A percentile compares a stretch with the other conserved stretches of the same genome.
These are phyloP conservation scores for Thalassarche chlororhynchos DNA, from an alignment of 2,113 vertebrate genomes.

Conservation along the genomic window DNA sequence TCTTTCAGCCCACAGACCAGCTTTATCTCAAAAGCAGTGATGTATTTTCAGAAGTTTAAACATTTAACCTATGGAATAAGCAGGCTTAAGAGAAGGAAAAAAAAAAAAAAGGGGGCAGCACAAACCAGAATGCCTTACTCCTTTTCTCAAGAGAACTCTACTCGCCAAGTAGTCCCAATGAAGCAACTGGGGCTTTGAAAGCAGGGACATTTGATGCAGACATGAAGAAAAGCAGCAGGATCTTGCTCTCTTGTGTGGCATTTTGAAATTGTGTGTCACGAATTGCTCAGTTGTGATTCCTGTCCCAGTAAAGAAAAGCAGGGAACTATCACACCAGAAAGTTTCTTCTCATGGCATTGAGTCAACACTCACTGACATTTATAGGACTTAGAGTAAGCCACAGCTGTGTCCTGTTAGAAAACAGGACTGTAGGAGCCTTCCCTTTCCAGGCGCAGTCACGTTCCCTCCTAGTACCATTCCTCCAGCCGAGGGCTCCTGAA, in stretches of 20 bases:
- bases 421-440: neutral
- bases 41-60: neutral
- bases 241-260: accelerated
- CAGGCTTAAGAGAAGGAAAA: neutral
- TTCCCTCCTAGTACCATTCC: neutral
- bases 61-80: neutral
- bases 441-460: neutral
- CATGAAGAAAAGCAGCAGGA: neutral
- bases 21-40: neutral
- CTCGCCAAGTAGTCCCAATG: neutral
- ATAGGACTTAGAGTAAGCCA: neutral
- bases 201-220: neutral
- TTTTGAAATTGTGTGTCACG: neutral
- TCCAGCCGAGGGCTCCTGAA: neutral
- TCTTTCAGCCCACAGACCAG: neutral
- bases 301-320: neutral
- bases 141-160: neutral
- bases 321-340: neutral
- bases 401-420: neutral
- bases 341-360: neutral
- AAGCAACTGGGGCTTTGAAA: neutral
- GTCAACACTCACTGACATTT: neutral
- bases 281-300: neutral
- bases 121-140: neutral
- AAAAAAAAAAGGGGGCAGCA: neutral